These are phyloP conservation scores for Hyles euphorbiae DNA, from an alignment of 1,140 invertebrate species.

Conservation along the genomic window DNA sequence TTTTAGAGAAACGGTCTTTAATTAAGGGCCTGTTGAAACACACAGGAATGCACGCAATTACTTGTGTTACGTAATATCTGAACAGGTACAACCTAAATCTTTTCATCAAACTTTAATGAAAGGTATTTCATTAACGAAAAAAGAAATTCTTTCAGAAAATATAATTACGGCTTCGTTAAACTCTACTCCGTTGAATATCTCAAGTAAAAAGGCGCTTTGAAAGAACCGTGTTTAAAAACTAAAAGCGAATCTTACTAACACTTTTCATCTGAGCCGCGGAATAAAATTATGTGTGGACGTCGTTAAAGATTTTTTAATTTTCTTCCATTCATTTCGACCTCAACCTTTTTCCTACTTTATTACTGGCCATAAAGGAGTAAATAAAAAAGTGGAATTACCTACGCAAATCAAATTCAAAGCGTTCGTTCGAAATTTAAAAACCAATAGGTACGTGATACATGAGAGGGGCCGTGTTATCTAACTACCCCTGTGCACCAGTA, in stretches of 20 bases:
- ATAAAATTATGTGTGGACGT: too few relatives aligned
- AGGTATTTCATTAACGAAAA: constrained; percentile 62
- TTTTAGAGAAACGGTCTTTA: too few relatives aligned
- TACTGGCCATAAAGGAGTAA: too few relatives aligned
- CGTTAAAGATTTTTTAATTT: too few relatives aligned
- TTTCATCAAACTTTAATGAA: constrained; percentile 42
- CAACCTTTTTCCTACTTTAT: too few relatives aligned
- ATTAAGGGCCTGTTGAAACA: too few relatives aligned
- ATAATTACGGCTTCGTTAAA: constrained; percentile 69
- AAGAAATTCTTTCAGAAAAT: constrained; percentile 65
- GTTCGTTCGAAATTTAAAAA: constrained; percentile 21
- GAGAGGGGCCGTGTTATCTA: constrained; percentile 50
- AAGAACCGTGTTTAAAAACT: neutral
- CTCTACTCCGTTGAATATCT: constrained; percentile 56
- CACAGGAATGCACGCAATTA: too few relatives aligned
- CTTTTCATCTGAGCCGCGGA: too few relatives aligned
- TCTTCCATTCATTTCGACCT: too few relatives aligned
- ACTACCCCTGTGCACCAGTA: constrained; percentile 41
- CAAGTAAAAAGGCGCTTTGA: constrained; percentile 52
- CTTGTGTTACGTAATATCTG: too few relatives aligned
- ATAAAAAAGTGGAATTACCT: too few relatives aligned
- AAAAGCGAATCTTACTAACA: too few relatives aligned
- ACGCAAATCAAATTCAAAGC: constrained; percentile 2
- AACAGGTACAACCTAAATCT: neutral
- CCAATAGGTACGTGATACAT: constrained; percentile 35